Conservation (phyloP, 1,140 invertebrate species). For the Acromyrmex charruanus region DNA sequence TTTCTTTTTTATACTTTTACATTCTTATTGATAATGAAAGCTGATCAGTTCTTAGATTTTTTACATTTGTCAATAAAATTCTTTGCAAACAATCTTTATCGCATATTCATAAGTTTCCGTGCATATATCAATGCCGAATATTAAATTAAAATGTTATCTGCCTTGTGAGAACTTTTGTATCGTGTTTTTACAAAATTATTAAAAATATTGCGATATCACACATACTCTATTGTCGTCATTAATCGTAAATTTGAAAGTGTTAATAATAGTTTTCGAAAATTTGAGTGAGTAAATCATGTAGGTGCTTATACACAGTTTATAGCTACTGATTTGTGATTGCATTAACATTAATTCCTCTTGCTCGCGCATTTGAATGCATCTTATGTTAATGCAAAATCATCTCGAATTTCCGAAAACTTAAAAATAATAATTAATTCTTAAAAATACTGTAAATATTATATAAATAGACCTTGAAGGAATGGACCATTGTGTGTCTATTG, state of each 20-base stretch:
- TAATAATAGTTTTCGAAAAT: conserved; percentile 70
- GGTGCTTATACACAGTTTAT: neutral
- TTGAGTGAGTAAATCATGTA: conserved; percentile 45
- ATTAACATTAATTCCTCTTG: conserved; percentile 9
- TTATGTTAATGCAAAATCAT: conserved; percentile 18
- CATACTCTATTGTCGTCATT: conserved; percentile 48
- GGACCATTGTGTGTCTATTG: conserved; percentile 55
- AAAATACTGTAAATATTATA: conserved; percentile 69
- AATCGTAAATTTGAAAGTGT: conserved; percentile 49
- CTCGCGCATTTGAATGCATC: neutral
- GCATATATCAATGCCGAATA: conserved; percentile 30
- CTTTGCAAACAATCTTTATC: conserved; percentile 62
- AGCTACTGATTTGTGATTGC: neutral
- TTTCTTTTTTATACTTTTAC: conserved; percentile 72
- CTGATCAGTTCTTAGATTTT: conserved; percentile 60
- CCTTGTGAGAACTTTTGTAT: conserved; percentile 69
- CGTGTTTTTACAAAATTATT: conserved; percentile 46
- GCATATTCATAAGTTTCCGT: conserved; percentile 62
- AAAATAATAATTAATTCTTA: conserved; percentile 25
- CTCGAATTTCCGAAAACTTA: conserved; percentile 72
- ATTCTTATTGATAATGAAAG: conserved; percentile 68
- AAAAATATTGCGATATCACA: conserved; percentile 42
- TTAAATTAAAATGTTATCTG: conserved; percentile 59
- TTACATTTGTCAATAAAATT: conserved; percentile 79
- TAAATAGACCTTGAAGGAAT: conserved; percentile 37